Evolutionary conservation across 2,797 vertebrate species (phyloP).

Genomic region (Sebastes baramenuke): DNA sequence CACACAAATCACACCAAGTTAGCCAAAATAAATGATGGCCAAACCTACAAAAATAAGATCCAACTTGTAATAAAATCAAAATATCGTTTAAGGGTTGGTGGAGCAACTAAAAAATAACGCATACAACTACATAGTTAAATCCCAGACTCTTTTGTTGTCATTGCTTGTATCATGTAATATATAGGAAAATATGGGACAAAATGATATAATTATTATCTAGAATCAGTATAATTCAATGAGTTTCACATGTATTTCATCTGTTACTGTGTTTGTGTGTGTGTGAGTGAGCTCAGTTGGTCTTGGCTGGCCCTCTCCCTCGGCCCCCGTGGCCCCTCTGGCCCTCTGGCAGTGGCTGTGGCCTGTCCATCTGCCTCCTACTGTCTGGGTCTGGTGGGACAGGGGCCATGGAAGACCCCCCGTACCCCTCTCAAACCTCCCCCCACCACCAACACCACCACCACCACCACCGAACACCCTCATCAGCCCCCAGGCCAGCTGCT

Average conservation of each 20-base stretch:
- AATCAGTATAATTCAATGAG: background rate
- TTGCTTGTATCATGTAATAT: background rate
- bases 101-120: background rate
- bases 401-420: slow-evolving; percentile 66
- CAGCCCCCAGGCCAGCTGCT: slow-evolving; percentile 78
- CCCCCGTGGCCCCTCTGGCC: slow-evolving; percentile 68
- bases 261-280: slow-evolving; percentile 8
- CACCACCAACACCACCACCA: background rate
- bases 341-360: slow-evolving; percentile 78
- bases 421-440: slow-evolving; percentile 37
- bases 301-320: slow-evolving; percentile 63
- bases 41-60: no score
- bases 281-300: slow-evolving; percentile 51
- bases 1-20: background rate
- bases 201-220: background rate
- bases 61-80: no score
- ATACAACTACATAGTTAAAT: background rate
- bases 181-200: background rate
- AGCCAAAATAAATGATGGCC: background rate
- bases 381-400: slow-evolving; percentile 73
- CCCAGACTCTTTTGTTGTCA: background rate
- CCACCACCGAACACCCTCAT: slow-evolving; percentile 43
- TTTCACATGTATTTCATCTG: slow-evolving; percentile 10
- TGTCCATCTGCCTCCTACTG: slow-evolving; percentile 84
- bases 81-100: background rate